phyloP scores from a whole-genome alignment of 2,888 invertebrate species.

The Antitype chi region DNA sequence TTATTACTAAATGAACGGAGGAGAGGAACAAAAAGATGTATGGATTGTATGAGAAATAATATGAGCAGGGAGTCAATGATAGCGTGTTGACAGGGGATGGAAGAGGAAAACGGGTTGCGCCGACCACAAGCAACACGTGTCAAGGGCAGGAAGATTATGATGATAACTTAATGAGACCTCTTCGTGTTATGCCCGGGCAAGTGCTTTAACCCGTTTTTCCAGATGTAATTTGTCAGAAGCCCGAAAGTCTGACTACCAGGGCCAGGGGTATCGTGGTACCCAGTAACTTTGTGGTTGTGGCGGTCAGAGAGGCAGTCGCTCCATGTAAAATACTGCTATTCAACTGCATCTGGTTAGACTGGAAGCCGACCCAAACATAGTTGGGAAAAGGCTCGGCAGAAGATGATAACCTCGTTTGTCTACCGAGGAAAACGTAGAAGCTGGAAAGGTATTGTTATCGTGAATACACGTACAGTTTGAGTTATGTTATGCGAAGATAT shows the following conservation, averaged over 20 bases:
- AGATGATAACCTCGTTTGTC: conserved; percentile 1
- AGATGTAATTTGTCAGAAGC: not conserved
- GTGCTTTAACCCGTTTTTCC: not conserved
- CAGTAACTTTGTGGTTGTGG: not conserved
- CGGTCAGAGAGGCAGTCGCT: not conserved
- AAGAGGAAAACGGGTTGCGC: too few species aligned
- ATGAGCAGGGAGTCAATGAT: too few species aligned
- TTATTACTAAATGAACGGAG: conserved; percentile 10
- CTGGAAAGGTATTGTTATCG: not conserved
- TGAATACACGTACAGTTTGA: not conserved
- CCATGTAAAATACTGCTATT: not conserved
- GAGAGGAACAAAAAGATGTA: too few species aligned
- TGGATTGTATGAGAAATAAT: too few species aligned
- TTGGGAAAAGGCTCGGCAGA: not conserved
- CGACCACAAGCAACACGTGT: too few species aligned
- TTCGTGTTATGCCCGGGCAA: not conserved
- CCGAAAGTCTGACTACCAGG: not conserved
- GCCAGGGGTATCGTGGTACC: not conserved
- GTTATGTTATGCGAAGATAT: not conserved
- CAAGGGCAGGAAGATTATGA: too few species aligned
- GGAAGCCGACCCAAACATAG: not conserved
- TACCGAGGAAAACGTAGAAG: not conserved
- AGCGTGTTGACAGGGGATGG: too few species aligned
- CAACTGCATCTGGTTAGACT: not conserved
- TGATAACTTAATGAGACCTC: not conserved